Evolutionary conservation across 2,888 invertebrate genomes (phyloP).

Genomic region (Glaucopsyche alexis): DNA sequence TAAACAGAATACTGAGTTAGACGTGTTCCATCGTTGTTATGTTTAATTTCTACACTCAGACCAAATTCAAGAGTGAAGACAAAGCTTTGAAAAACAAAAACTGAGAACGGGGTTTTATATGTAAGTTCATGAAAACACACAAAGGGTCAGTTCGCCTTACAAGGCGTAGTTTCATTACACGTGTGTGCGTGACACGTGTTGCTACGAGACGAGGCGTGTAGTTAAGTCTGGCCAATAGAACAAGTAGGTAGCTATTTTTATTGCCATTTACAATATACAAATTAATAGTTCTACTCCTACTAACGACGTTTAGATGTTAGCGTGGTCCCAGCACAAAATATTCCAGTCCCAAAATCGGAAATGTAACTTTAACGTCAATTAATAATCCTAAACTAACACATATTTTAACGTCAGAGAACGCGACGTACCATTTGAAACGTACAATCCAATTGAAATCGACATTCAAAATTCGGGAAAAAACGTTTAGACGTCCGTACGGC

Average conservation of each 20-base stretch:
- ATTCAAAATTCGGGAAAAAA: slow-evolving; percentile 31
- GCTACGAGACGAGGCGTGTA: too few species aligned
- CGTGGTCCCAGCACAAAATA: background rate
- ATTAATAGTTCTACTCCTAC: too few species aligned
- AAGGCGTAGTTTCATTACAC: too few species aligned
- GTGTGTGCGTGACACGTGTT: too few species aligned
- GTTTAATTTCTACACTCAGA: background rate
- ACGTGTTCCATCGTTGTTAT: background rate
- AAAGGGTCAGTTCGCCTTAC: too few species aligned
- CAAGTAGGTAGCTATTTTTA: too few species aligned
- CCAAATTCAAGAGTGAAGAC: background rate
- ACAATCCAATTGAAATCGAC: slow-evolving; percentile 29
- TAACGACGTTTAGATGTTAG: too few species aligned
- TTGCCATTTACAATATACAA: too few species aligned
- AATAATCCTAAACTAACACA: slow-evolving; percentile 33
- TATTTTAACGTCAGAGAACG: slow-evolving; percentile 35
- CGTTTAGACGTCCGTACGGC: slow-evolving; percentile 52
- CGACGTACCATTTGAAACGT: slow-evolving; percentile 2
- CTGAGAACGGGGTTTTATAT: too few species aligned
- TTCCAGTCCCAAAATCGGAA: background rate
- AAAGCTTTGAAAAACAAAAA: too few species aligned
- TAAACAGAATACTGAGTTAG: background rate
- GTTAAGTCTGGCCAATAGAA: too few species aligned
- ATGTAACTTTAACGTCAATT: background rate
- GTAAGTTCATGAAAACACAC: too few species aligned